Conservation (phyloP, 2,888 invertebrate genomes). For the Mamestra brassicae region DNA sequence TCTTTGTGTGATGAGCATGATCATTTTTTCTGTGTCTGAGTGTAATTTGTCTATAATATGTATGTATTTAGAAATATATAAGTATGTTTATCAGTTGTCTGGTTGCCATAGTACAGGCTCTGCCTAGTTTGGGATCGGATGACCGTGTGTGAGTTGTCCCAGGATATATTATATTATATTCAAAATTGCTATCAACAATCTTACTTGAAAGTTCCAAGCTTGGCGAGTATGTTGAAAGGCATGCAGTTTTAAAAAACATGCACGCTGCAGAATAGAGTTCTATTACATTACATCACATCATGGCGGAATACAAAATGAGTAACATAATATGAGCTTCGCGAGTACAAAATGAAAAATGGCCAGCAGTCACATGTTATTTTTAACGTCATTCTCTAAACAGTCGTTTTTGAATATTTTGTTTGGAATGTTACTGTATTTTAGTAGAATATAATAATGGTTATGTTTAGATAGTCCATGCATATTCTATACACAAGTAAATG, state of each 20-base stretch:
- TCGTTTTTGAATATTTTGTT: conserved; percentile 23
- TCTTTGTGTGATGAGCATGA: too few species aligned
- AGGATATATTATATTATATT: background rate
- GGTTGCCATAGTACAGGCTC: too few species aligned
- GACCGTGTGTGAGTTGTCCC: too few species aligned
- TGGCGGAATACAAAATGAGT: conserved; percentile 45
- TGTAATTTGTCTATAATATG: too few species aligned
- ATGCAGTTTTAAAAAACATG: conserved; percentile 33
- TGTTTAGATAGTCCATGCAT: too few species aligned
- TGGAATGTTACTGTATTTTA: background rate
- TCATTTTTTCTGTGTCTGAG: too few species aligned
- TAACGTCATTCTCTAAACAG: conserved; percentile 43
- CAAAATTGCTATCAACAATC: conserved; percentile 19
- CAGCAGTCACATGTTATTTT: conserved; percentile 52
- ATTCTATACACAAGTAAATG: too few species aligned
- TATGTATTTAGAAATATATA: too few species aligned
- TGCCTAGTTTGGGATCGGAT: too few species aligned
- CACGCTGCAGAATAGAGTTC: conserved; percentile 29
- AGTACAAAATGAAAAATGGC: conserved; percentile 52
- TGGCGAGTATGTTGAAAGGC: background rate
- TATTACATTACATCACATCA: conserved; percentile 47
- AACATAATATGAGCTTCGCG: conserved; percentile 43
- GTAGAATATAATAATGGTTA: background rate
- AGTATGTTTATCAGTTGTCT: too few species aligned
- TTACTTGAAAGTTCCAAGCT: conserved; percentile 12